Base-by-base conservation (phyloP, 2,113 vertebrate genomes). In the Ciconia maguari region DNA sequence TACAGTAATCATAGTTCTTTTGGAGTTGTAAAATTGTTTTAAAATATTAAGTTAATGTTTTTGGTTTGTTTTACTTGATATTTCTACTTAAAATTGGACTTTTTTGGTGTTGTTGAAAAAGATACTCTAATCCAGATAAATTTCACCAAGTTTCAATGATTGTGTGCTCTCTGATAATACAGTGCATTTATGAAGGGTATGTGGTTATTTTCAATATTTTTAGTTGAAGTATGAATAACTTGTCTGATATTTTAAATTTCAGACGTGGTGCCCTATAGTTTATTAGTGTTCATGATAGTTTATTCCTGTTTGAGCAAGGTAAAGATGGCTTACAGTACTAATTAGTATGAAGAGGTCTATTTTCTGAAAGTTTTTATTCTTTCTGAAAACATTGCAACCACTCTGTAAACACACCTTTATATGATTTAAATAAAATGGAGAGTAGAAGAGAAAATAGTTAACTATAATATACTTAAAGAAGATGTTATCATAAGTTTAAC, bases 121-220 rank as follows among this genome's bases (percentile, higher is more conserved):
- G 15, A 27, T 38, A 16, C 34, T 68, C 16, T 36, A 55, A 32
- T 83, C 9, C 14, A 30, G 13, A 38, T 52, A 22, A 41, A 49
- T 58, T 17, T 36, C 22, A 44, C 11, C 3, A 71, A 38, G 8
- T 79, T 85, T 30, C 10, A 48, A 9, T 77, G 10, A 34, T 55
- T 15, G 34, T 26, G 7, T 76, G 6, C 12, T 82, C 44, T 91
- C 18, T 52, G 30, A 13, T 49, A 24, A 22, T 75, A 58, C 6
- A n/a, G 2, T 76, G 32, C 7, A 13, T 41, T 75, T 49, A 9
- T 1, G 1, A 27, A 38, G 25, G 5, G 1, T 62, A 6, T 54
- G 8, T 52, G 16, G 1, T 11, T 77, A 41, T 52, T 87, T 38
- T 48, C 32, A 58, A 0, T 27, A 18, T 29, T 77, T 78, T 72